phyloP scores from a whole-genome alignment of 2,797 vertebrate genomes.

The Tragelaphus oryx region DNA sequence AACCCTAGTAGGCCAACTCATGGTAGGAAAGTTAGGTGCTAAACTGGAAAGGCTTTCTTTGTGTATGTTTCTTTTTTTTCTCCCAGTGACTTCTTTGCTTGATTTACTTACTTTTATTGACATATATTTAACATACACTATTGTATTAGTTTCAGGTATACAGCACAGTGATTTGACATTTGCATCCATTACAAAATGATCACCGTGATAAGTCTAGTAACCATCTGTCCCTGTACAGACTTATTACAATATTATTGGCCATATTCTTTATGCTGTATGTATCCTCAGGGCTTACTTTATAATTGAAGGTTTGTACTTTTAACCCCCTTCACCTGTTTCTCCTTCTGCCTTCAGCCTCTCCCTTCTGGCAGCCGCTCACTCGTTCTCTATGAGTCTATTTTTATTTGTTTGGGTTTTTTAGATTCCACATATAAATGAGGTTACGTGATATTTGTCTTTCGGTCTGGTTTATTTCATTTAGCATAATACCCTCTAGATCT shows the following conservation, averaged over 20 bases:
- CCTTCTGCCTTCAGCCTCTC: not conserved
- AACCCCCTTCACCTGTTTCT: not conserved
- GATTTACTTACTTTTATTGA: not conserved
- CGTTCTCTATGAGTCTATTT: not conserved
- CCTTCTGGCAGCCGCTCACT: not conserved
- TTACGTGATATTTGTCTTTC: not conserved
- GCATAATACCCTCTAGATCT: not conserved
- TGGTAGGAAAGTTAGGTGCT: slow-evolving; percentile 37
- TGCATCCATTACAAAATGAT: not conserved
- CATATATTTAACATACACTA: not conserved
- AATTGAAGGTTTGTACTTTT: not conserved
- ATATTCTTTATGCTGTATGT: not conserved
- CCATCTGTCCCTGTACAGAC: not conserved
- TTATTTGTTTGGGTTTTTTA: not conserved
- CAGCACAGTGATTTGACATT: not conserved
- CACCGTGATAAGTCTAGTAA: not conserved
- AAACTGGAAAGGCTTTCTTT: slow-evolving; percentile 30
- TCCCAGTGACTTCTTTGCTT: not conserved
- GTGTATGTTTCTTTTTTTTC: not conserved
- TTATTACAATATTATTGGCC: not conserved
- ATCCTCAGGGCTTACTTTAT: not conserved
- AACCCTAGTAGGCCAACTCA: slow-evolving; percentile 58
- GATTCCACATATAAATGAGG: not conserved
- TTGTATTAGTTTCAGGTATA: not conserved
- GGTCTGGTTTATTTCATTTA: not conserved